These are phyloP conservation scores for Dryobates pubescens DNA, from an alignment of 2,797 vertebrate genomes.

Conservation along the genomic window DNA sequence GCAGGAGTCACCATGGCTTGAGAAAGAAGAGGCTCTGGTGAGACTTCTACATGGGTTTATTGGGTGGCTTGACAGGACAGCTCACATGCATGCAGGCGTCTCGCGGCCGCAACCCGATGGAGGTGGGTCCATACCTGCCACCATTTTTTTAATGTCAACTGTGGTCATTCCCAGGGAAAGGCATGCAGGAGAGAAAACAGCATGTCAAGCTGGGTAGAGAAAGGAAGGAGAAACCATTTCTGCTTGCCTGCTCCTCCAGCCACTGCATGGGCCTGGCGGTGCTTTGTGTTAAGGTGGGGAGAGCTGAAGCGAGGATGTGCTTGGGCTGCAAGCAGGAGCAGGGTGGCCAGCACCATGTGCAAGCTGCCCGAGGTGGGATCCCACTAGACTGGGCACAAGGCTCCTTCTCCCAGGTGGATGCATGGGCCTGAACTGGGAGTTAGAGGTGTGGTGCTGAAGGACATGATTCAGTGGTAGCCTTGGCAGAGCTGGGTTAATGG, in stretches of 20 bases:
- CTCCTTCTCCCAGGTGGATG: neutral
- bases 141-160: conserved; percentile 95
- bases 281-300: accelerated
- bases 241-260: neutral
- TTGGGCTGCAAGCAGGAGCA: accelerated
- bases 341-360: neutral
- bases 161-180: conserved; percentile 88
- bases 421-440: neutral
- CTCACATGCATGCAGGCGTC: conserved; percentile 50
- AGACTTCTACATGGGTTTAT: neutral
- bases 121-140: conserved; percentile 88
- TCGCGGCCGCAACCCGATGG: neutral
- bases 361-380: neutral
- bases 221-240: neutral
- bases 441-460: no score
- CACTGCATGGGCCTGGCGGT: accelerated
- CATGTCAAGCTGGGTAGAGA: conserved; percentile 55
- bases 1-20: neutral
- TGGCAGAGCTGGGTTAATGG: no score
- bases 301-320: accelerated
- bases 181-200: conserved; percentile 78
- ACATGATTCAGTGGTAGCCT: no score
- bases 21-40: neutral
- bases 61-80: neutral
- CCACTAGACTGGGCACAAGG: neutral